A percentile compares a stretch with the other conserved stretches of the same genome.
Conservation (phyloP, 2,888 invertebrate genomes). For the Folsomia candida region DNA sequence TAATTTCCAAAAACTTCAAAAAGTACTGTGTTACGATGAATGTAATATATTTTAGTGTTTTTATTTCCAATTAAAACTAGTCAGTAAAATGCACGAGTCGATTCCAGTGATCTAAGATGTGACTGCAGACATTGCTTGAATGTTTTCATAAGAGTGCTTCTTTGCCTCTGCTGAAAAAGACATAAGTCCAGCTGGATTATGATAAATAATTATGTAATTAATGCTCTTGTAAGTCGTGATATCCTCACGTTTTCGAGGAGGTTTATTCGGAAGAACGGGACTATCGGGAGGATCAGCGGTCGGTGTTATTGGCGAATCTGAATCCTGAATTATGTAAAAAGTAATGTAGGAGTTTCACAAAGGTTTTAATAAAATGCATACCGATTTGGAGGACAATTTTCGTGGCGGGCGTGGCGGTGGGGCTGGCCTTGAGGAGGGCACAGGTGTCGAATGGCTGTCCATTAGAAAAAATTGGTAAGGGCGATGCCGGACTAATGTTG, state of each 20-base stretch:
- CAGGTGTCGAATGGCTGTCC: too few species aligned
- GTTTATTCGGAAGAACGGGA: neutral
- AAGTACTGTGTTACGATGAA: too few species aligned
- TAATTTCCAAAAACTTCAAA: neutral
- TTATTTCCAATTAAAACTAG: neutral
- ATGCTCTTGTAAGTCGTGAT: too few species aligned
- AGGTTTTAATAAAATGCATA: neutral
- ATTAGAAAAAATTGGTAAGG: too few species aligned
- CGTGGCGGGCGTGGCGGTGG: neutral
- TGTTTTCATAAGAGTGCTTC: neutral
- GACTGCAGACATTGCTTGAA: neutral
- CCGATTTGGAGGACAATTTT: neutral
- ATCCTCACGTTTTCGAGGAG: neutral
- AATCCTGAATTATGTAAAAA: neutral
- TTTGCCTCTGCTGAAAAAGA: neutral
- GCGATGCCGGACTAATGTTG: too few species aligned
- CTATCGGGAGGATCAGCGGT: neutral
- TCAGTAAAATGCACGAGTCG: neutral
- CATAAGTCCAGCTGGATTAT: neutral
- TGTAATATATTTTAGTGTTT: too few species aligned
- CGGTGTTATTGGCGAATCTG: neutral
- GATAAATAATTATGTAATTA: too few species aligned
- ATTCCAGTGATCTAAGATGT: neutral
- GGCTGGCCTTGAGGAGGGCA: too few species aligned
- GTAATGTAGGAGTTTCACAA: neutral